A percentile compares a stretch with the other conserved stretches of the same genome.
phyloP scores from a whole-genome alignment of 2,113 vertebrate species.

The Cathartes aura region DNA sequence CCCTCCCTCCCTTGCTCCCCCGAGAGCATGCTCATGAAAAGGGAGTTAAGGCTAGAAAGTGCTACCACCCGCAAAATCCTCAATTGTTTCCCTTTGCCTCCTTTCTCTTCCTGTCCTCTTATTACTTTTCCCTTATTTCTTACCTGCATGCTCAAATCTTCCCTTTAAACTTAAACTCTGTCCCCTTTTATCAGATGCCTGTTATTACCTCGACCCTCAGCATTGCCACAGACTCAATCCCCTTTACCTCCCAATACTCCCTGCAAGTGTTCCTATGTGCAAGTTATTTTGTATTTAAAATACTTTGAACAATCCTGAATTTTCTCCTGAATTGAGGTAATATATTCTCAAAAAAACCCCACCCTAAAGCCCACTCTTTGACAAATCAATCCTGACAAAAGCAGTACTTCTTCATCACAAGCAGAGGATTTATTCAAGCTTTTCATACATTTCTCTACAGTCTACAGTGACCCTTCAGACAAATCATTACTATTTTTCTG shows the following conservation, averaged over 20 bases:
- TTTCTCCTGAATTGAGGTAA: neutral
- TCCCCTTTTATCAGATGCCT: neutral
- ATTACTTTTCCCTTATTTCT: neutral
- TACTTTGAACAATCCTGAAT: neutral
- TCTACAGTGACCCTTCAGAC: neutral
- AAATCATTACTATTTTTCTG: neutral
- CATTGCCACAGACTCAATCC: neutral
- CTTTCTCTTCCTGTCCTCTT: neutral
- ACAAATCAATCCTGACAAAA: neutral
- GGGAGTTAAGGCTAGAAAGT: neutral
- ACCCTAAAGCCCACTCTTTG: neutral
- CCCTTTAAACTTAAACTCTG: neutral
- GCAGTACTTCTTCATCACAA: neutral
- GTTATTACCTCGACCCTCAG: neutral
- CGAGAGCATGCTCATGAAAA: neutral
- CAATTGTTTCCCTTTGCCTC: neutral
- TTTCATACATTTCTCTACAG: neutral
- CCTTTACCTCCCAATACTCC: neutral
- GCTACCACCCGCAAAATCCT: neutral
- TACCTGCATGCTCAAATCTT: neutral
- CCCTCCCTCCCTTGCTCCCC: neutral
- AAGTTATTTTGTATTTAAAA: neutral
- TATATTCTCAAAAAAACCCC: neutral
- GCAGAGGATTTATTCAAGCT: neutral
- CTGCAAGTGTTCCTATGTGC: neutral